Evolutionary conservation across 1,140 invertebrate genomes (phyloP).

Genomic region (Drosophila biarmipes): DNA sequence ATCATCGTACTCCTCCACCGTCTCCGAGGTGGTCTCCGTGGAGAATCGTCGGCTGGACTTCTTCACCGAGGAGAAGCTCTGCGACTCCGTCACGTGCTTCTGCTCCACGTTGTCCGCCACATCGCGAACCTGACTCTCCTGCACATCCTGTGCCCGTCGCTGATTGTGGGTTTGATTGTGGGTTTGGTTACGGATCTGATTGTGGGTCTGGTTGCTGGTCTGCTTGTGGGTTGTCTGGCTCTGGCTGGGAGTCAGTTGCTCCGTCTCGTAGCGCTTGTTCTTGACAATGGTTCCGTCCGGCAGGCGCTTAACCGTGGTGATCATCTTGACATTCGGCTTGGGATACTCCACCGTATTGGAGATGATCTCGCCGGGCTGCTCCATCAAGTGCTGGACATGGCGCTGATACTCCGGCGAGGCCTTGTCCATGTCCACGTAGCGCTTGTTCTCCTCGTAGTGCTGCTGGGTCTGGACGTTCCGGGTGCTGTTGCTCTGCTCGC

Average conservation of each 20-base stretch:
- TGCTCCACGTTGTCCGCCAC: conserved; percentile 64
- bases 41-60: conserved; percentile 76
- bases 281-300: conserved; percentile 88
- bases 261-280: conserved; percentile 87
- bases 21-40: conserved; percentile 79
- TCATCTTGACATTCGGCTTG: conserved; percentile 87
- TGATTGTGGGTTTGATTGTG: conserved; percentile 42
- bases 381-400: conserved; percentile 78
- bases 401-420: conserved; percentile 80
- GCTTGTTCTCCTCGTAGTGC: conserved; percentile 76
- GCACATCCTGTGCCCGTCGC: conserved; percentile 39
- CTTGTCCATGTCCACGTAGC: conserved; percentile 82
- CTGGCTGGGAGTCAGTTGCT: conserved; percentile 60
- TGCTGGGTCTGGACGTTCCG: conserved; percentile 75
- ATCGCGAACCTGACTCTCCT: conserved; percentile 49
- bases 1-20: conserved; percentile 70
- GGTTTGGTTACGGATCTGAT: conserved; percentile 32
- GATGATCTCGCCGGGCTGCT: conserved; percentile 84
- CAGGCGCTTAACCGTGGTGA: conserved; percentile 87
- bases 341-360: conserved; percentile 87
- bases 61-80: conserved; percentile 72
- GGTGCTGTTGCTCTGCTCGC: conserved; percentile 65
- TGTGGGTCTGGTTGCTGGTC: conserved; percentile 30
- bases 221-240: conserved; percentile 28
- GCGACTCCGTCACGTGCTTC: conserved; percentile 65